phyloP scores from a whole-genome alignment of 2,113 vertebrate genomes.

The Emydocephalus ijimae region DNA sequence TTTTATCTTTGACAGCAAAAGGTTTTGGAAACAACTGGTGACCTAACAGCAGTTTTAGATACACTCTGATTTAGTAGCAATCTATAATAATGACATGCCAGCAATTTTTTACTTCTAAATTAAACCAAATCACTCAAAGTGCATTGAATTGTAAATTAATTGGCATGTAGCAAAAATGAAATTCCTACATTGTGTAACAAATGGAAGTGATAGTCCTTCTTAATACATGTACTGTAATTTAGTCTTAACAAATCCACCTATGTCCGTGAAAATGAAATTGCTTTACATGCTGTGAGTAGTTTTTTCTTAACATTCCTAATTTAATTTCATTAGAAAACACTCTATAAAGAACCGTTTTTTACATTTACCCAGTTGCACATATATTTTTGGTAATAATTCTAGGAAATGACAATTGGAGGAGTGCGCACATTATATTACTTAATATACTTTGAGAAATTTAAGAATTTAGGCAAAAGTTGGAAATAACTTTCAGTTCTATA shows the following conservation, averaged over 20 bases:
- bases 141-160: slow-evolving; percentile 2
- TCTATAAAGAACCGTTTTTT: not conserved
- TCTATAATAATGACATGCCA: slow-evolving; percentile 24
- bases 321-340: not conserved
- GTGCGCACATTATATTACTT: not conserved
- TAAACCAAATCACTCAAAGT: not conserved
- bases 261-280: not conserved
- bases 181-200: not conserved
- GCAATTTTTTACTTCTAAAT: not conserved
- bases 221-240: not conserved
- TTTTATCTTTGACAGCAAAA: slow-evolving; percentile 33
- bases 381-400: not conserved
- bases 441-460: not conserved
- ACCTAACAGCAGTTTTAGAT: not conserved
- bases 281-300: not conserved
- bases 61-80: not conserved
- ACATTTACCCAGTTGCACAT: not conserved
- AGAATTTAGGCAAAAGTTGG: not conserved
- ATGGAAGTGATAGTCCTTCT: not conserved
- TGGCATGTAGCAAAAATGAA: slow-evolving; percentile 1
- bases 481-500: not conserved
- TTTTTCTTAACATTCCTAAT: not conserved
- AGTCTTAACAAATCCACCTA: not conserved
- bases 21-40: slow-evolving; percentile 8
- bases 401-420: not conserved